Evolutionary conservation across 2,797 vertebrate genomes (phyloP).

Genomic region (Tinamus major): DNA sequence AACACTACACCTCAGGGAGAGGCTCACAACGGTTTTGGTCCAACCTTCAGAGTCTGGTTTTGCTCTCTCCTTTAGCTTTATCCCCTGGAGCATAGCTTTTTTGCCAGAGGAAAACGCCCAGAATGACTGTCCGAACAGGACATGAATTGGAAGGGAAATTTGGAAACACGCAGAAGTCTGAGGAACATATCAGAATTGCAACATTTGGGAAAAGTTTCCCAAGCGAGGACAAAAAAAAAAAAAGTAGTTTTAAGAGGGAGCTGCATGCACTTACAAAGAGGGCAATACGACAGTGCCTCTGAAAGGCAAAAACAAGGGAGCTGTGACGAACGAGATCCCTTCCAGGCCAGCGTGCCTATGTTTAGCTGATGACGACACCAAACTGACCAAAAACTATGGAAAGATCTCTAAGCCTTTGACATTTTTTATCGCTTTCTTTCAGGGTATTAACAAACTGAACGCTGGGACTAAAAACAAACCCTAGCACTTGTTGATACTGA

Average conservation of each 20-base stretch:
- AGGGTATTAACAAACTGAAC: not conserved
- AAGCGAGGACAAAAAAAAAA: not conserved
- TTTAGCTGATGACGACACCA: conserved; percentile 34
- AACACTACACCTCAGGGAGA: not conserved
- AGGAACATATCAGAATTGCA: not conserved
- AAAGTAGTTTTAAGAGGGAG: not conserved
- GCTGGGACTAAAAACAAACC: not conserved
- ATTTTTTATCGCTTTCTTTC: not conserved
- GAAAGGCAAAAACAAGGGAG: conserved; percentile 40
- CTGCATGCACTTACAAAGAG: not conserved
- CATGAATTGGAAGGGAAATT: not conserved
- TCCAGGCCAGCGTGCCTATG: conserved; percentile 21
- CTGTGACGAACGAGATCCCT: conserved; percentile 23
- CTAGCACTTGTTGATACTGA: not conserved
- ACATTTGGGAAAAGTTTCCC: not conserved
- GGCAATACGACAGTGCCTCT: not conserved
- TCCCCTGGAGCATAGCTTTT: not conserved
- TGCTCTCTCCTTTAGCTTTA: not conserved
- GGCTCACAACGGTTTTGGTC: not conserved
- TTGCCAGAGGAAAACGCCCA: not conserved
- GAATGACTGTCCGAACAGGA: not conserved
- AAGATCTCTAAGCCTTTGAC: not conserved
- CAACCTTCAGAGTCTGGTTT: not conserved
- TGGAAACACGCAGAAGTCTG: not conserved
- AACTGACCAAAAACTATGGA: not conserved